Conservation (phyloP, 2,797 vertebrate species). For the Sus cebifrons region DNA sequence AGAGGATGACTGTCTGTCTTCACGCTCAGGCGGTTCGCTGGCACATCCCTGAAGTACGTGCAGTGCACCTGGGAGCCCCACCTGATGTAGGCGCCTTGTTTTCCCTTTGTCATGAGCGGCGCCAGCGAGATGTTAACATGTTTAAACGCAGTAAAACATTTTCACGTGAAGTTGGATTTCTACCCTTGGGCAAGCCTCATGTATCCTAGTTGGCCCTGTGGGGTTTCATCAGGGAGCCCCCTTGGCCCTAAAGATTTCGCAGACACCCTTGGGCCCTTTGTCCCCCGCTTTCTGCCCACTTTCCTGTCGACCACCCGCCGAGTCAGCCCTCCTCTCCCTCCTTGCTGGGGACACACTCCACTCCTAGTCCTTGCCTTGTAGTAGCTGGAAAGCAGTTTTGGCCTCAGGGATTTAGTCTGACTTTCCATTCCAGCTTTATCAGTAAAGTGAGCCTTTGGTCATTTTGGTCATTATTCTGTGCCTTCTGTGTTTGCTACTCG, state of each 20-base stretch:
- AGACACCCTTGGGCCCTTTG: not conserved
- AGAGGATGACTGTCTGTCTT: not conserved
- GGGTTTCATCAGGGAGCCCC: not conserved
- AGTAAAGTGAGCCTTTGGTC: not conserved
- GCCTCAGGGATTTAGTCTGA: not conserved
- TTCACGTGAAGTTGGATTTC: not conserved
- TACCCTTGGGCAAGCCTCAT: not conserved
- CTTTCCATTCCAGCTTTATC: not conserved
- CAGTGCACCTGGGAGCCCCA: not conserved
- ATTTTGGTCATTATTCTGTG: not conserved
- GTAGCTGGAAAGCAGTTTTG: not conserved
- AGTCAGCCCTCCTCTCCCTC: fast-evolving
- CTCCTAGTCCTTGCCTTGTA: not conserved
- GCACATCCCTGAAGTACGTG: no score
- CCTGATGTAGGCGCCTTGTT: not conserved
- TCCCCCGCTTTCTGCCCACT: not conserved
- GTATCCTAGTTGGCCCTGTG: not conserved
- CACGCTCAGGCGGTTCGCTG: not conserved
- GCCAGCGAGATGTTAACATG: not conserved
- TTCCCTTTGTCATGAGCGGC: not conserved
- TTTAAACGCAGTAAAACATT: not conserved
- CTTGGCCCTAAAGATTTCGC: not conserved
- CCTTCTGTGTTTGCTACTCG: not conserved
- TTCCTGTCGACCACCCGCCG: not conserved
- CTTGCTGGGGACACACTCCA: not conserved